A percentile compares a stretch with the other conserved stretches of the same genome.
phyloP scores from a whole-genome alignment of 2,797 vertebrate genomes.

The Columba guinea region DNA sequence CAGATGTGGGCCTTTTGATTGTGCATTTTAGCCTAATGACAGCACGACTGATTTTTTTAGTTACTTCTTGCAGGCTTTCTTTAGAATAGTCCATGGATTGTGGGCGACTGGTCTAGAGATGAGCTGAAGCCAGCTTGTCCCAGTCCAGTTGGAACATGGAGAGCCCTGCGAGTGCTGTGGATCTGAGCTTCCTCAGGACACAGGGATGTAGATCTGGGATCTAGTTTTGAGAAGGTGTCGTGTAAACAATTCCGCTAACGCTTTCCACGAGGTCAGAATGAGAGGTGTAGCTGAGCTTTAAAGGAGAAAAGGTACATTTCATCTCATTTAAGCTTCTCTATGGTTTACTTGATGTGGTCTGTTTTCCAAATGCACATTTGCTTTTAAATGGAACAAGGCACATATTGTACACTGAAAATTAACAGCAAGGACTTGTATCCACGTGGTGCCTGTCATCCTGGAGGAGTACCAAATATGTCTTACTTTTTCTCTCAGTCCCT shows the following conservation, averaged over 20 bases:
- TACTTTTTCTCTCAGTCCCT: neutral
- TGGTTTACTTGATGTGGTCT: neutral
- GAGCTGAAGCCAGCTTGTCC: neutral
- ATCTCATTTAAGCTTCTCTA: neutral
- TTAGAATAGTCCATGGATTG: neutral
- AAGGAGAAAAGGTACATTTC: neutral
- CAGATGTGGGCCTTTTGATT: accelerated
- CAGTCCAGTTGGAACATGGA: neutral
- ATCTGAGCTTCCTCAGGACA: neutral
- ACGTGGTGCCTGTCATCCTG: neutral
- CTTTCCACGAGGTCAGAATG: neutral
- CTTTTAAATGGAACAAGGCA: neutral
- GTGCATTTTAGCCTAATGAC: neutral
- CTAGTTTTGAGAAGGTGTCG: neutral
- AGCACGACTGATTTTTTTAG: accelerated
- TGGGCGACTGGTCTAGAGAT: neutral
- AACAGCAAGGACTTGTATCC: neutral
- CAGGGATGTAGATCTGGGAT: neutral
- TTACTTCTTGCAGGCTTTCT: neutral
- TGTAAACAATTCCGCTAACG: neutral
- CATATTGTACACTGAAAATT: neutral
- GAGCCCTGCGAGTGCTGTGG: neutral
- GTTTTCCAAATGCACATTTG: neutral
- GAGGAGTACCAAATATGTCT: neutral
- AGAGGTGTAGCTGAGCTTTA: neutral